Conservation (phyloP, 2,888 invertebrate species). For the Ectemnius cavifrons region DNA sequence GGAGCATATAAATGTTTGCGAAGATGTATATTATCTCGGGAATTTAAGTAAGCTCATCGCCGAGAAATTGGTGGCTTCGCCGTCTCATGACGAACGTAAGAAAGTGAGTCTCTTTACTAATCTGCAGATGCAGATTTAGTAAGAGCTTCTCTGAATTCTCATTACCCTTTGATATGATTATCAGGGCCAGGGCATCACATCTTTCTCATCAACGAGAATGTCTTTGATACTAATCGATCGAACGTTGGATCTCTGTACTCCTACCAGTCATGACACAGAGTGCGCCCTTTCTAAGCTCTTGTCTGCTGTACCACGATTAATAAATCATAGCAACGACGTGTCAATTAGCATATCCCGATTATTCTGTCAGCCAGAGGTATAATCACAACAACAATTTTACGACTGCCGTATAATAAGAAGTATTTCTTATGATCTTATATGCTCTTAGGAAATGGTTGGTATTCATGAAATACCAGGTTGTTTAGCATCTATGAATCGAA, state of each 20-base stretch:
- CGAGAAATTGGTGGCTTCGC: slow-evolving; percentile 65
- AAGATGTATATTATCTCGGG: slow-evolving; percentile 84
- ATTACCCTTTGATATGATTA: too few species aligned
- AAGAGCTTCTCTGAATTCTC: slow-evolving; percentile 31
- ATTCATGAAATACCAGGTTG: slow-evolving; percentile 71
- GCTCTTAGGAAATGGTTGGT: slow-evolving; percentile 17
- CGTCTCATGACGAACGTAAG: slow-evolving; percentile 76
- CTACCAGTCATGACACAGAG: slow-evolving; percentile 82
- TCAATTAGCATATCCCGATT: slow-evolving; percentile 83
- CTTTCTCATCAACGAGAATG: slow-evolving; percentile 69
- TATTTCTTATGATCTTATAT: too few species aligned
- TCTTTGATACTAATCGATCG: slow-evolving; percentile 83
- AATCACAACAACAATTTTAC: neutral
- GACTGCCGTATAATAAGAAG: too few species aligned
- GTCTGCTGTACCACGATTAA: slow-evolving; percentile 81
- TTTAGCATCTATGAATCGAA: slow-evolving; percentile 68
- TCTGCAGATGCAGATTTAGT: slow-evolving; percentile 54
- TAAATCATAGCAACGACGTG: slow-evolving; percentile 83
- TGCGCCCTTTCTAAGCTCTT: slow-evolving; percentile 83
- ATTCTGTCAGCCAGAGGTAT: slow-evolving; percentile 68
- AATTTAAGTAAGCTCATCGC: slow-evolving; percentile 81
- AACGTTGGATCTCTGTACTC: slow-evolving; percentile 83
- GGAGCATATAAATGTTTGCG: slow-evolving; percentile 81
- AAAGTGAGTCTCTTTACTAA: slow-evolving; percentile 76
- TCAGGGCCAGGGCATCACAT: neutral